These are phyloP conservation scores for Megaleporinus macrocephalus DNA, from an alignment of 2,113 vertebrate genomes.

Conservation along the genomic window DNA sequence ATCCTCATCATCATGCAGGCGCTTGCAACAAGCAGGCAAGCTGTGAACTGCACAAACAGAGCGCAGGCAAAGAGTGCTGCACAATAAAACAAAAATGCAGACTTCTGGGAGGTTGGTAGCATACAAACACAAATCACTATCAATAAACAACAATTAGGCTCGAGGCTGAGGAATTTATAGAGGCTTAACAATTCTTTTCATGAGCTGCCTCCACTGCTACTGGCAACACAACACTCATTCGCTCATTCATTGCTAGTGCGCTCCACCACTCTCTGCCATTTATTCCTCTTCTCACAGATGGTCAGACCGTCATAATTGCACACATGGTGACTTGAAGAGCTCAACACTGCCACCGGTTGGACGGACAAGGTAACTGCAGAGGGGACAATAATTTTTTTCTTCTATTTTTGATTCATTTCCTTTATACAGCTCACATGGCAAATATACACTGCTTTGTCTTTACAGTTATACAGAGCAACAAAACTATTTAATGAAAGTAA, in stretches of 20 bases:
- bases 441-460: background rate
- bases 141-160: conserved; percentile 22
- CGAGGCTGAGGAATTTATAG: conserved; percentile 32
- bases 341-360: conserved; percentile 74
- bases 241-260: background rate
- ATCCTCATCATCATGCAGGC: background rate
- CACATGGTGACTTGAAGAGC: conserved; percentile 23
- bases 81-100: background rate
- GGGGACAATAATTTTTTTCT: background rate
- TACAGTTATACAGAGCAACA: background rate
- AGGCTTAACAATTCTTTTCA: conserved; percentile 11
- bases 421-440: background rate
- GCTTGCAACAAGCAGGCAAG: background rate
- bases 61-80: background rate
- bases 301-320: background rate
- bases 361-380: background rate
- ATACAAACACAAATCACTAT: conserved; percentile 39
- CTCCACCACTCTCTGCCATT: background rate
- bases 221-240: background rate
- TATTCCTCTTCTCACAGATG: conserved; percentile 3
- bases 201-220: background rate
- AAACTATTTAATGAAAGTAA: background rate
- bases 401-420: background rate
- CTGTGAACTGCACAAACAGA: background rate
- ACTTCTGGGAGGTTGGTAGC: conserved; percentile 4